Evolutionary conservation across 53 echinoderm and acorn worm genomes (phyloP), one percentile per base, ranked within the genome.

Genomic region (Arbacia lixula): DNA sequence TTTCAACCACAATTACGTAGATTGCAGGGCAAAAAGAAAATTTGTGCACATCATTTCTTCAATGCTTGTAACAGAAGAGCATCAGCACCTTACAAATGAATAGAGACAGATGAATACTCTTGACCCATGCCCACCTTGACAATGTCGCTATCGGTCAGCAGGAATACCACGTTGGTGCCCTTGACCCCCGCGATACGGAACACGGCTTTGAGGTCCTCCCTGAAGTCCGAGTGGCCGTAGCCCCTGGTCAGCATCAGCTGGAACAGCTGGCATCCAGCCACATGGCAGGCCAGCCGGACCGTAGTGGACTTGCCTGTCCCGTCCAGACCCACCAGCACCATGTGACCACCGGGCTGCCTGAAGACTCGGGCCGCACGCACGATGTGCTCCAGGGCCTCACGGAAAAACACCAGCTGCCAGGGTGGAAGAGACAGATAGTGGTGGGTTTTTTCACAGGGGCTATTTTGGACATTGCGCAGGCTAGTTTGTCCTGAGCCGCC

Each of bases 341-440:
- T 99, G 87, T 99, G 99, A 61, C 99, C 99, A 21, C 99, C 95
- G 14, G 99, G 99, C 53, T 99, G 99, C 37, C 92, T 88, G 85
- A 99, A 99, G 55, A 95, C 99, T 39, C 95, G 79, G 52, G 99
- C 99, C 0, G 99, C 99, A 3, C 99, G 86, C 17, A 94, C 89
- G 28, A 99, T 95, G 83, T 95, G 95, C 72, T 95, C 99, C 21
- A 98, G 69, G 8, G 99, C 99, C 43, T 91, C 92, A n/a, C 92
- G 89, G 95, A 99, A 99, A 85, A 99, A 99, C 24, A 99, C 95
- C 29, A 99, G 88, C 60, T 95, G 92, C 4, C n/a, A n/a, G n/a
- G n/a, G n/a, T n/a, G n/a, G n/a, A n/a, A n/a, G n/a, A n/a, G n/a
- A n/a, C n/a, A n/a, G n/a, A n/a, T n/a, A n/a, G n/a, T n/a, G n/a